Conservation (phyloP, 2,888 invertebrate species). For the Lithophane socia region DNA sequence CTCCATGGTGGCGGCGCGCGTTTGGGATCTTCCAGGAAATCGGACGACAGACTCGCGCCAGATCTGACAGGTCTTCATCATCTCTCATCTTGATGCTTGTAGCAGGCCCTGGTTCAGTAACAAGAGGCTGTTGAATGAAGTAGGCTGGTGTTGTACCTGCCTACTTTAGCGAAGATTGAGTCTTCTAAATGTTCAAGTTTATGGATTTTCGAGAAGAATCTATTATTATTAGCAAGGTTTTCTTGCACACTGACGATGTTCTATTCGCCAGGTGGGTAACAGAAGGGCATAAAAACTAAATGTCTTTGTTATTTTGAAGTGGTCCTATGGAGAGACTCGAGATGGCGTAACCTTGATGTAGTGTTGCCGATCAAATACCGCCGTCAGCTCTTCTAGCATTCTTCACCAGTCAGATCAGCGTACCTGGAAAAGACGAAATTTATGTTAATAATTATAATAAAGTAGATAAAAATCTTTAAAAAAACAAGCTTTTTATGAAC, state of each 20-base stretch:
- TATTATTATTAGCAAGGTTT: neutral
- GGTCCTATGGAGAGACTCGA: neutral
- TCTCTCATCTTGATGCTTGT: no score
- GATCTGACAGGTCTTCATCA: no score
- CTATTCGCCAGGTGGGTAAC: no score
- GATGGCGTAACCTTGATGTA: neutral
- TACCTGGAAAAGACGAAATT: slow-evolving; percentile 13
- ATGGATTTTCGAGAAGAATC: neutral
- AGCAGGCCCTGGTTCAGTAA: neutral
- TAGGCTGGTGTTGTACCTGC: neutral
- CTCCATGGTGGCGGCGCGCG: no score
- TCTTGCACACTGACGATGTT: neutral
- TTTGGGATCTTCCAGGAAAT: no score
- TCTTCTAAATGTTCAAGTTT: neutral
- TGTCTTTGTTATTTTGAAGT: neutral
- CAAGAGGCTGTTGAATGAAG: neutral
- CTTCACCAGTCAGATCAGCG: slow-evolving; percentile 2
- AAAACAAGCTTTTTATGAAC: no score
- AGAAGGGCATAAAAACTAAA: neutral
- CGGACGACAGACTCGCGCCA: no score
- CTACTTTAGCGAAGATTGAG: neutral
- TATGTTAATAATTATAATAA: neutral
- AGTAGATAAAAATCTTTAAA: no score
- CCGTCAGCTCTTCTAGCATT: neutral
- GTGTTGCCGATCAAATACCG: neutral